Conservation (phyloP, 2,113 vertebrate genomes). For the Protomyctophum bolini region DNA sequence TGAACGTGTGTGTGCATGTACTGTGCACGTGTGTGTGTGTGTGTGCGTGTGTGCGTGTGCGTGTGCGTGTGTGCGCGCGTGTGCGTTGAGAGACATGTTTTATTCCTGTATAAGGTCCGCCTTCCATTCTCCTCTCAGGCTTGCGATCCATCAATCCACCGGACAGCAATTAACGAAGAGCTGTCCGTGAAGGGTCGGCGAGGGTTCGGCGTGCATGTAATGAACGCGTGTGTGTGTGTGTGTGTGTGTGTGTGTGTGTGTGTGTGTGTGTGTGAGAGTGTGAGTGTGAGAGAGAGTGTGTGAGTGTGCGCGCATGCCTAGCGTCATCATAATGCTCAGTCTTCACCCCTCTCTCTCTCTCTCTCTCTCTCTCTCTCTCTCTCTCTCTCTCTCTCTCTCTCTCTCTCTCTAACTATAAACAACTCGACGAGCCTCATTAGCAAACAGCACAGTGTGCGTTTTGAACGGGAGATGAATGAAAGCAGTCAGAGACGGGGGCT, state of each 20-base stretch:
- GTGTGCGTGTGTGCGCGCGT: background rate
- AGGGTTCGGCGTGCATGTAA: slow-evolving; percentile 12
- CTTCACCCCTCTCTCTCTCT: too few relatives aligned
- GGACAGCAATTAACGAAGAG: slow-evolving; percentile 60
- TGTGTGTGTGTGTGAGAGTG: slow-evolving; percentile 32
- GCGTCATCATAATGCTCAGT: background rate
- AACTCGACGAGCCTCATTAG: too few relatives aligned
- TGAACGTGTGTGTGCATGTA: background rate
- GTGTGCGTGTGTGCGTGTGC: background rate
- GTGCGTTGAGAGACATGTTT: slow-evolving; percentile 19
- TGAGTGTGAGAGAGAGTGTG: slow-evolving; percentile 17
- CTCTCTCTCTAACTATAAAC: too few relatives aligned
- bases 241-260: slow-evolving; percentile 14
- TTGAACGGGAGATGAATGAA: too few relatives aligned
- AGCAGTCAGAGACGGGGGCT: too few relatives aligned
- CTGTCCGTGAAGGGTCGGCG: slow-evolving; percentile 39
- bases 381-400: too few relatives aligned
- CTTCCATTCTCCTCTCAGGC: slow-evolving; percentile 5
- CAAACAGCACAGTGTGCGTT: too few relatives aligned
- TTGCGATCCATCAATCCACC: slow-evolving; percentile 49
- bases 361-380: too few relatives aligned
- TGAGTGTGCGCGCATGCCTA: background rate
- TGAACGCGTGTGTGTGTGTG: slow-evolving; percentile 34
- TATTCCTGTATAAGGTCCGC: slow-evolving; percentile 29
- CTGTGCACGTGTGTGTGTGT: background rate